These are phyloP conservation scores for Pan paniscus DNA, from an alignment of 2,113 vertebrate species.

Conservation along the genomic window DNA sequence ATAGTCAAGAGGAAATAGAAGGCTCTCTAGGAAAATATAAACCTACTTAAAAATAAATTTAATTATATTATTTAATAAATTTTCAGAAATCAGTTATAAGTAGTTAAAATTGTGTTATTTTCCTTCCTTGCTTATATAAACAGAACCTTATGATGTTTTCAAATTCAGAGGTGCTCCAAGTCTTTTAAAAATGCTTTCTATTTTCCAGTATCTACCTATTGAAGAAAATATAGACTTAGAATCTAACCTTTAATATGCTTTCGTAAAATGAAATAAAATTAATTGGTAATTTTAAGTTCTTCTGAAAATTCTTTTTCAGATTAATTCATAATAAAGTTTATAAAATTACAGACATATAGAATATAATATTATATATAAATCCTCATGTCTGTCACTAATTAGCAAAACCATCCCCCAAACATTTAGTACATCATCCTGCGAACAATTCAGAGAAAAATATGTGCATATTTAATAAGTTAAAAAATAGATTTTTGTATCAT, in stretches of 20 bases:
- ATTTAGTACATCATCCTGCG: background rate
- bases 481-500: background rate
- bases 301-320: conserved; percentile 60
- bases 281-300: conserved; percentile 41
- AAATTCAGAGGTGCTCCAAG: conserved; percentile 34
- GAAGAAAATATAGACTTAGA: conserved; percentile 53
- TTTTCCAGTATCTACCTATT: conserved; percentile 7
- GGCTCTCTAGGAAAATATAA: conserved; percentile 40
- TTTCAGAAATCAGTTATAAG: conserved; percentile 43
- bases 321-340: conserved; percentile 44
- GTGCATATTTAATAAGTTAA: background rate
- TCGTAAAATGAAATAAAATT: conserved; percentile 47
- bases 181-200: conserved; percentile 31
- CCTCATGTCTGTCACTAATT: conserved; percentile 42
- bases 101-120: conserved; percentile 50
- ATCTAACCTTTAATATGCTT: conserved; percentile 47
- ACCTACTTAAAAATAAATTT: conserved; percentile 40
- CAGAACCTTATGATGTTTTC: conserved; percentile 40
- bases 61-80: conserved; percentile 35
- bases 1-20: conserved; percentile 13
- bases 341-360: conserved; percentile 29
- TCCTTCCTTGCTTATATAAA: conserved; percentile 47
- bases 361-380: conserved; percentile 38
- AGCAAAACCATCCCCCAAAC: background rate
- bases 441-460: background rate